Evolutionary conservation across 2,888 invertebrate genomes (phyloP).

Genomic region (Germaria angustata): DNA sequence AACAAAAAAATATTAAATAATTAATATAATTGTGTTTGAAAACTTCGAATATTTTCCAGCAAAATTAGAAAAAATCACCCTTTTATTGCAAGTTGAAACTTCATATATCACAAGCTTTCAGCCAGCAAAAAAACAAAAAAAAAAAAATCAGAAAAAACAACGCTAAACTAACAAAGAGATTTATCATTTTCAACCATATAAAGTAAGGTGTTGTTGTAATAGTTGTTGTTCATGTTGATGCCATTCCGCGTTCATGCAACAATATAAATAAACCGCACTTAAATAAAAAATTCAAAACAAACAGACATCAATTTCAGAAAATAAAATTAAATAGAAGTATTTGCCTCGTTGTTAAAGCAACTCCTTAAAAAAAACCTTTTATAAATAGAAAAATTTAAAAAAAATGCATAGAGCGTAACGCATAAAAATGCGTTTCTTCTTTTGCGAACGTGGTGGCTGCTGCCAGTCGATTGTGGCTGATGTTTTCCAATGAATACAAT

Average conservation of each 20-base stretch:
- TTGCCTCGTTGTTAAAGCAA: neutral
- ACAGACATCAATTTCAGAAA: conserved; percentile 29
- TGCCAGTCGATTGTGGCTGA: neutral
- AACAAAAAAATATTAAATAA: no score
- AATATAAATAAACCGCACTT: conserved; percentile 36
- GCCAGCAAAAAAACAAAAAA: neutral
- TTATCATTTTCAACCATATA: conserved; percentile 59
- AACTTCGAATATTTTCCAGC: no score
- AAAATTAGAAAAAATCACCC: neutral
- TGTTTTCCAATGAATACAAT: conserved; percentile 48
- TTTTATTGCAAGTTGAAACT: neutral
- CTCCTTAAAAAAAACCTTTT: neutral
- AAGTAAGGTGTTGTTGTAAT: conserved; percentile 49
- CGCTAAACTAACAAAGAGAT: conserved; percentile 34
- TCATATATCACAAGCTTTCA: conserved; percentile 38
- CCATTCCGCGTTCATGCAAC: conserved; percentile 5
- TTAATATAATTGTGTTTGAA: no score
- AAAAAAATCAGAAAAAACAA: neutral
- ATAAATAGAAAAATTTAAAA: neutral
- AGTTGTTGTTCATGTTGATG: neutral
- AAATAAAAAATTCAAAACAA: neutral
- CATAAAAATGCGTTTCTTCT: conserved; percentile 61
- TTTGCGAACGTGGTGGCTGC: neutral
- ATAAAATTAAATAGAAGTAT: conserved; percentile 30
- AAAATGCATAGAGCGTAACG: conserved; percentile 50